phyloP scores from a whole-genome alignment of 2,113 vertebrate genomes.

The Embiotoca jacksoni region DNA sequence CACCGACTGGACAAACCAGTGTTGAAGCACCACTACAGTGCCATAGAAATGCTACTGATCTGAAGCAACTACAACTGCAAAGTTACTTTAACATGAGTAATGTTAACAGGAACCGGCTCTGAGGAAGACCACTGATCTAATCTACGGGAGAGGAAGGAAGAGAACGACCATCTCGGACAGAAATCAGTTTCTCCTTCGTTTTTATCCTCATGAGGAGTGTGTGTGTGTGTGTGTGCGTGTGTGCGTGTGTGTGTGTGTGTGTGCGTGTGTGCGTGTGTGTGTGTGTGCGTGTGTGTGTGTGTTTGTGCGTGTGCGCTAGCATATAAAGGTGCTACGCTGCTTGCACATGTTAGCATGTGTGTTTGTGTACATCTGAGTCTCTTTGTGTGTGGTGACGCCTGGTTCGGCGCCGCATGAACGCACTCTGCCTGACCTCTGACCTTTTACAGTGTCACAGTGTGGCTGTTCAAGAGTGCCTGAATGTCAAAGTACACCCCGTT shows the following conservation, averaged over 20 bases:
- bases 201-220: slow-evolving; percentile 49
- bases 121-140: slow-evolving; percentile 54
- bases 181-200: slow-evolving; percentile 57
- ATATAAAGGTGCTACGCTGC: slow-evolving; percentile 68
- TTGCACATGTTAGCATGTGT: slow-evolving; percentile 72
- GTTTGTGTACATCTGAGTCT: slow-evolving; percentile 49
- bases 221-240: slow-evolving; percentile 6
- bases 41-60: slow-evolving; percentile 69
- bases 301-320: slow-evolving; percentile 46
- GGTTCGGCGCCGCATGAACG: slow-evolving; percentile 65
- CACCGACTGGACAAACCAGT: slow-evolving; percentile 56
- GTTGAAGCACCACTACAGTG: slow-evolving; percentile 50
- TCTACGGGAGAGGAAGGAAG: slow-evolving; percentile 30
- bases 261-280: slow-evolving; percentile 18
- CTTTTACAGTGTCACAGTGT: slow-evolving; percentile 71
- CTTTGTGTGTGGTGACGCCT: slow-evolving; percentile 61
- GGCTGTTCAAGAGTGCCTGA: slow-evolving; percentile 72
- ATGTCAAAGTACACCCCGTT: slow-evolving; percentile 53
- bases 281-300: slow-evolving; percentile 9
- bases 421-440: slow-evolving; percentile 67
- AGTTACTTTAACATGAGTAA: slow-evolving; percentile 63
- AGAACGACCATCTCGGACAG: slow-evolving; percentile 53
- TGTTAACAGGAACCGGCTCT: slow-evolving; percentile 57
- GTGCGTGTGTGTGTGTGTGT: slow-evolving; percentile 4
- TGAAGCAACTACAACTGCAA: slow-evolving; percentile 65